phyloP scores from a whole-genome alignment of 2,888 invertebrate species.

The Oligia strigilis region DNA sequence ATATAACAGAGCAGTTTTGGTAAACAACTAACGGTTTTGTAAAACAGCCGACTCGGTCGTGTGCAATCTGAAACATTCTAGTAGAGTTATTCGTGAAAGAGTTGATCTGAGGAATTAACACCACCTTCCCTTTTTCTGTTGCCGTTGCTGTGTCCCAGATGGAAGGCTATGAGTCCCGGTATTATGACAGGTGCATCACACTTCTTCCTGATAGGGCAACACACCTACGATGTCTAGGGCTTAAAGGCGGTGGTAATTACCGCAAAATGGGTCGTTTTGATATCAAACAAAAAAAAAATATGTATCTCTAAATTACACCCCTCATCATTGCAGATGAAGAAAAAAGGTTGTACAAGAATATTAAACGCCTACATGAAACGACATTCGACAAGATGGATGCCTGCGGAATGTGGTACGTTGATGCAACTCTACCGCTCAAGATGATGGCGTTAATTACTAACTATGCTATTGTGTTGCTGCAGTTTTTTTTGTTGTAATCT shows the following conservation, averaged over 20 bases:
- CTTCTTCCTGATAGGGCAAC: neutral
- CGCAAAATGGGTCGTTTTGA: neutral
- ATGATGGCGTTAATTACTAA: neutral
- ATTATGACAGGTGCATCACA: neutral
- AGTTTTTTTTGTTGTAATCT: slow-evolving; percentile 20
- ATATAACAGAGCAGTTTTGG: neutral
- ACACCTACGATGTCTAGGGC: neutral
- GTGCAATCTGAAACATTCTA: neutral
- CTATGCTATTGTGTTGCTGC: slow-evolving; percentile 9
- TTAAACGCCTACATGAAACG: neutral
- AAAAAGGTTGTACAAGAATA: slow-evolving; percentile 24
- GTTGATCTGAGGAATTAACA: neutral
- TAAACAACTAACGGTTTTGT: neutral
- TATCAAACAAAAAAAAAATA: neutral
- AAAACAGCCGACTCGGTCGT: neutral
- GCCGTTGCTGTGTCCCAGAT: neutral
- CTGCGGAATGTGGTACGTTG: slow-evolving; percentile 20
- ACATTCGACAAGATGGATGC: slow-evolving; percentile 18
- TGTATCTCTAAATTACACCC: neutral
- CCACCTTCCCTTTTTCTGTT: neutral
- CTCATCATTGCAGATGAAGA: slow-evolving; percentile 7
- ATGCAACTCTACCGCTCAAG: slow-evolving; percentile 6
- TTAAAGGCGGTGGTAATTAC: neutral
- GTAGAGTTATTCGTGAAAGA: neutral
- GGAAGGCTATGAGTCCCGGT: neutral